A percentile compares a stretch with the other conserved stretches of the same genome.
These are phyloP conservation scores for Drosophila arawakana DNA, from an alignment of 1,140 invertebrate genomes.

Conservation along the genomic window DNA sequence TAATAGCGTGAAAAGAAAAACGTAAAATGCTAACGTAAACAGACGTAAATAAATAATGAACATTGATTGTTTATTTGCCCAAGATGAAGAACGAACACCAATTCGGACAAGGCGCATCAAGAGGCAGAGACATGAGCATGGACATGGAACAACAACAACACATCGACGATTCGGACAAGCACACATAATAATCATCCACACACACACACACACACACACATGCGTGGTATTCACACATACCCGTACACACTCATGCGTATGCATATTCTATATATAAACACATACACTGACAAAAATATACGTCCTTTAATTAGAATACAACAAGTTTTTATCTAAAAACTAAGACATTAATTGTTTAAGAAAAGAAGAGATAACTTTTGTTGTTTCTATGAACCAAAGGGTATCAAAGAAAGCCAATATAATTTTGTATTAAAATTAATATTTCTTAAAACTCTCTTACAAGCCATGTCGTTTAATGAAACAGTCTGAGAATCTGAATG, in stretches of 20 bases:
- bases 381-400: no score
- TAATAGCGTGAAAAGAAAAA: constrained; percentile 68
- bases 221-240: background rate
- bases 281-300: no score
- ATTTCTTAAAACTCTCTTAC: no score
- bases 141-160: background rate
- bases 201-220: constrained; percentile 13
- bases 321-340: no score
- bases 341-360: no score
- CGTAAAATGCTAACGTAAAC: constrained; percentile 69
- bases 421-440: no score
- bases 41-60: constrained; percentile 79
- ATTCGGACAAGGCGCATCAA: constrained; percentile 25
- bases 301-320: no score
- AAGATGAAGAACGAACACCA: constrained; percentile 55
- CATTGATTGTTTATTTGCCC: constrained; percentile 79
- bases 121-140: background rate
- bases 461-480: no score
- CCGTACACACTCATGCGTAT: background rate
- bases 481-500: no score
- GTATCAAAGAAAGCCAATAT: no score
- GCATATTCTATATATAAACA: constrained; percentile 8
- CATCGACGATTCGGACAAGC: constrained; percentile 1
- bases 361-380: no score
- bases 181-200: constrained; percentile 35